These are phyloP conservation scores for Calyptommatus sinebrachiatus DNA, from an alignment of 2,113 vertebrate genomes.

Conservation along the genomic window DNA sequence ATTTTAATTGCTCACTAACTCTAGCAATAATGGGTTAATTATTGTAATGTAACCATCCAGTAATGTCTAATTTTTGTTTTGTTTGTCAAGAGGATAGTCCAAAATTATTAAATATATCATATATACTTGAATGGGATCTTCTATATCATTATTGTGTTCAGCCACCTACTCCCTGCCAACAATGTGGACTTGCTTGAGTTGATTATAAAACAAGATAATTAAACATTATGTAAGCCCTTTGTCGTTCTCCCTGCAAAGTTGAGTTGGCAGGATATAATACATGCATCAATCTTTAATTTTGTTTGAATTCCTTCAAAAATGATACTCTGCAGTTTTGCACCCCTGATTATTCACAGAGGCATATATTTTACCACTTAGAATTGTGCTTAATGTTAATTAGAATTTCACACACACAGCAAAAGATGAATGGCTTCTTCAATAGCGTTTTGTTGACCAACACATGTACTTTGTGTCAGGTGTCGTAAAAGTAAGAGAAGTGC, in stretches of 20 bases:
- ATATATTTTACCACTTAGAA: background rate
- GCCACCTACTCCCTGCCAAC: background rate
- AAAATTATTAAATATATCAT: conserved; percentile 17
- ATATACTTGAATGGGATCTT: background rate
- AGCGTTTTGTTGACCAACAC: conserved; percentile 25
- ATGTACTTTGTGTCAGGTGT: conserved; percentile 26
- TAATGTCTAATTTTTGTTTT: background rate
- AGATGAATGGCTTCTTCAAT: conserved; percentile 16
- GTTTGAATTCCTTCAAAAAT: background rate
- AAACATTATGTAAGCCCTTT: background rate
- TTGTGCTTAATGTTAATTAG: background rate
- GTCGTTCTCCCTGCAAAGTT: background rate
- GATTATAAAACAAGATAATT: conserved; percentile 4
- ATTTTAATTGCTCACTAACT: too few relatives aligned
- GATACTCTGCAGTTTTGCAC: fast-evolving
- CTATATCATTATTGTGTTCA: conserved; percentile 8
- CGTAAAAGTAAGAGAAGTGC: conserved; percentile 38
- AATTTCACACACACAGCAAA: fast-evolving
- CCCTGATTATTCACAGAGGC: fast-evolving
- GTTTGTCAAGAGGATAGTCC: background rate
- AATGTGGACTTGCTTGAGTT: background rate
- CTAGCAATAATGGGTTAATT: too few relatives aligned
- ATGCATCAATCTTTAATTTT: background rate
- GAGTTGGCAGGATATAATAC: background rate
- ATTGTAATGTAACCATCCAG: background rate